Base-by-base conservation (phyloP, 2,797 vertebrate genomes). In the Hydrophis major region DNA sequence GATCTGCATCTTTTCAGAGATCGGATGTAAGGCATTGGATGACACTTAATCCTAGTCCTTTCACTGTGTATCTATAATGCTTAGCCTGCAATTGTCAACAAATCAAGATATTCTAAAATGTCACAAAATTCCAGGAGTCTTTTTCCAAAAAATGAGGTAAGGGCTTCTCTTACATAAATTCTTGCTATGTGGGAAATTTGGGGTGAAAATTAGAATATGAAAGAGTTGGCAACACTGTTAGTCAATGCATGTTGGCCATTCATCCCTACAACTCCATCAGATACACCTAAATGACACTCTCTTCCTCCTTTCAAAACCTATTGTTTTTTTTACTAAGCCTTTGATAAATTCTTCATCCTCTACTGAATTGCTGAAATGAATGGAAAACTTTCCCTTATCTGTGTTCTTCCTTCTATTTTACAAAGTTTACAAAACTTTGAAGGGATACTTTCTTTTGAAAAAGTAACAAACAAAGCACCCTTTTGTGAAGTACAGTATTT, bases 151-250 rank as follows among this genome's bases (percentile, higher is more conserved):
- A 90, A 22, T 12, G 1, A 60, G 4, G 61, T 16, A 42, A 92
- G 57, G 28, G 0, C 50, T 86, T 56, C 0, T 0, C 50, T 32
- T 10, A 4, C 18, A 27, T 6, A 69, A 37, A 32, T 56, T 55
- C 12, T 89, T 53, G 20, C 4, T 12, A 8, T 22, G 32, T 25
- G 37, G 2, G 4, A 13, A 56, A 7, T 37, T 0, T 92, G 86
- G 55, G 22, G 22, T 6, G 55, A 16, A 0, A 47, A 78, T 78
- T 42, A 42, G 10, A 0, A 25, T 0, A 14, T 1, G 7, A 12
- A 0, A 16, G 55, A 90, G 59, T 6, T 0, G 0, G 69, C 42
- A 0, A 0, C 3, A 91, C 28, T 8, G 16, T 28, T 16, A 27
- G 32, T 4, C 12, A 56, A 37, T 16, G 28, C 4, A 32, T n/a